Conservation (phyloP, 2,113 vertebrate species). For the Triplophysa dalaica region DNA sequence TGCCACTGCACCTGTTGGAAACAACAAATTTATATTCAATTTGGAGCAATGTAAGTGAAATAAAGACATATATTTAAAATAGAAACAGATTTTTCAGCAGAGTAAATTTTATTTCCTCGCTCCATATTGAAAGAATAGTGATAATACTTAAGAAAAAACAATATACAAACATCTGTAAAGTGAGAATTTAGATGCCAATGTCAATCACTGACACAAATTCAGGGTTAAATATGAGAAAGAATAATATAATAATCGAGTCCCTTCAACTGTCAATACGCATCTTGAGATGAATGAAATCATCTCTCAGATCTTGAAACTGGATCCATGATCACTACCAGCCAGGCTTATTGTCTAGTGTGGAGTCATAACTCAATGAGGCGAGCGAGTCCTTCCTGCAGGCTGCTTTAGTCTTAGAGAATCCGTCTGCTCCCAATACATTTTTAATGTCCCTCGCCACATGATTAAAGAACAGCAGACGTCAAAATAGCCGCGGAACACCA, state of each 20-base stretch:
- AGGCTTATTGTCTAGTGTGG: background rate
- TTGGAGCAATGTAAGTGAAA: too few species aligned
- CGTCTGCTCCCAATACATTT: slow-evolving; percentile 56
- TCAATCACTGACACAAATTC: background rate
- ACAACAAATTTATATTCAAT: background rate
- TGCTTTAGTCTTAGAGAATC: slow-evolving; percentile 30
- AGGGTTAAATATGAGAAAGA: background rate
- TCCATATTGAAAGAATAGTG: background rate
- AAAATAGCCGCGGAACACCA: slow-evolving; percentile 46
- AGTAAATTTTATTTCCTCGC: background rate
- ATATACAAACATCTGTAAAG: background rate
- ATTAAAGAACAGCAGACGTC: slow-evolving; percentile 56
- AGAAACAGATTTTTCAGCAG: too few species aligned
- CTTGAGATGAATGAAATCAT: background rate
- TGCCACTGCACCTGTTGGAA: slow-evolving; percentile 95
- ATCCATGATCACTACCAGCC: slow-evolving; percentile 16
- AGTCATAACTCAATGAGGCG: slow-evolving; percentile 31
- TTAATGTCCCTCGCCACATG: slow-evolving; percentile 49
- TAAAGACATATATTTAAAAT: too few species aligned
- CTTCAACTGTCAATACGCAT: background rate
- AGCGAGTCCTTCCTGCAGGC: slow-evolving; percentile 42
- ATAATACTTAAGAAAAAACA: background rate
- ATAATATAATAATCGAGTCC: background rate
- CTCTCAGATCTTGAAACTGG: background rate
- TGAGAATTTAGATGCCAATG: background rate